Percentiles rank a stretch among this genome's conserved stretches.
These are phyloP conservation scores for Marasmarcha lunaedactyla DNA, from an alignment of 2,888 invertebrate species.

Conservation along the genomic window DNA sequence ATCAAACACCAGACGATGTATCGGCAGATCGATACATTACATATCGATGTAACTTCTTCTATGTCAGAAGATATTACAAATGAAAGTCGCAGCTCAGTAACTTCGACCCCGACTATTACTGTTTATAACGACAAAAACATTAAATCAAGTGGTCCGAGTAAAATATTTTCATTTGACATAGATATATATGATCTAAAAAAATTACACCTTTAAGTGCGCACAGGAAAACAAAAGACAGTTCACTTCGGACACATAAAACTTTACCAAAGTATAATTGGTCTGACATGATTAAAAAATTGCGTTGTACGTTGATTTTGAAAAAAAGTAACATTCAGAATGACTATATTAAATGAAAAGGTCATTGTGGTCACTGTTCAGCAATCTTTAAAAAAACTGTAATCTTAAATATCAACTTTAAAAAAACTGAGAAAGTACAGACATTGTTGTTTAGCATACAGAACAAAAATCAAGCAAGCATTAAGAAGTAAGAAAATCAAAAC, in stretches of 20 bases:
- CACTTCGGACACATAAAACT: too few species aligned
- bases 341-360: constrained; percentile 3
- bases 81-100: background rate
- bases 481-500: constrained; percentile 5
- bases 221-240: too few species aligned
- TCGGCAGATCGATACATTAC: too few species aligned
- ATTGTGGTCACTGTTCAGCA: constrained; percentile 4
- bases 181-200: too few species aligned
- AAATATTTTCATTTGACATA: constrained; percentile 4
- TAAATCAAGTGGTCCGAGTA: background rate
- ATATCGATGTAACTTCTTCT: background rate
- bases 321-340: constrained; percentile 3
- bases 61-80: background rate
- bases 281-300: constrained; percentile 4
- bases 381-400: constrained; percentile 1
- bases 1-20: background rate
- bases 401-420: constrained; percentile 1
- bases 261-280: constrained; percentile 3
- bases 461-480: constrained; percentile 5
- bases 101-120: background rate
- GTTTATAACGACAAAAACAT: background rate
- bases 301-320: constrained; percentile 4
- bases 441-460: constrained; percentile 3
- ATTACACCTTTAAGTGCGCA: too few species aligned
- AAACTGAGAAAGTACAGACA: background rate